A percentile compares a stretch with the other conserved stretches of the same genome.
Evolutionary conservation across 2,113 vertebrate genomes (phyloP).

Genomic region (Phycodurus eques): DNA sequence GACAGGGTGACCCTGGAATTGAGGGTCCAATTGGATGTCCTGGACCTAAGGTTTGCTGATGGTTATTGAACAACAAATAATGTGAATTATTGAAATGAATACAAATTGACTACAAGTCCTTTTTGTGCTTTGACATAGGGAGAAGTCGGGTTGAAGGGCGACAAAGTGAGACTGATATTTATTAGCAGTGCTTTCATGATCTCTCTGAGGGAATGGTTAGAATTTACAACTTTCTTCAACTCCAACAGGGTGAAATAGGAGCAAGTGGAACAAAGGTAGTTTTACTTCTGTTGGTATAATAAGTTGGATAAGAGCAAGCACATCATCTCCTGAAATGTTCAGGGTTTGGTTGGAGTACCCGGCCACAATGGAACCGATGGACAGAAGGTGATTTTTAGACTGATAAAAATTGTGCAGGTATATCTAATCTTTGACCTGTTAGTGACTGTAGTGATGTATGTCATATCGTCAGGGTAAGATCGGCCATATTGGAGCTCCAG

Average conservation of each 20-base stretch:
- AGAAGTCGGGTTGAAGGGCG: slow-evolving; percentile 65
- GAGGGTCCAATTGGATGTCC: slow-evolving; percentile 96
- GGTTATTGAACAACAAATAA: not conserved
- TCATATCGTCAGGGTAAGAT: slow-evolving; percentile 81
- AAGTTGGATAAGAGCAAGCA: not conserved
- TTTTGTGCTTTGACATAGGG: slow-evolving; percentile 53
- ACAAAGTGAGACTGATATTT: slow-evolving; percentile 63
- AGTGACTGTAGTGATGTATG: not conserved
- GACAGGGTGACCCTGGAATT: slow-evolving; percentile 92
- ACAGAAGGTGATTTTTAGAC: slow-evolving; percentile 63
- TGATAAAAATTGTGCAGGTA: not conserved
- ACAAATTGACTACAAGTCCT: too few relatives aligned
- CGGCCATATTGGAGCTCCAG: slow-evolving; percentile 89
- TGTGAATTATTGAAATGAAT: too few relatives aligned
- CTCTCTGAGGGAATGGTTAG: slow-evolving; percentile 8
- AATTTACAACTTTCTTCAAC: not conserved
- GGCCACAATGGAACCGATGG: slow-evolving; percentile 76
- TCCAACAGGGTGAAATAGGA: slow-evolving; percentile 71
- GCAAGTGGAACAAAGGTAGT: slow-evolving; percentile 71
- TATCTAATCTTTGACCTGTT: not conserved
- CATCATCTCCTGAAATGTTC: slow-evolving; percentile 3
- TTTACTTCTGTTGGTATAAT: not conserved
- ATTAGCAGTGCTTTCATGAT: not conserved
- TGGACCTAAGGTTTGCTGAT: slow-evolving; percentile 84
- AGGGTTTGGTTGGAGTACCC: slow-evolving; percentile 61